These are phyloP conservation scores for Drosophila lacicola DNA, from an alignment of 2,888 invertebrate species.

Conservation along the genomic window DNA sequence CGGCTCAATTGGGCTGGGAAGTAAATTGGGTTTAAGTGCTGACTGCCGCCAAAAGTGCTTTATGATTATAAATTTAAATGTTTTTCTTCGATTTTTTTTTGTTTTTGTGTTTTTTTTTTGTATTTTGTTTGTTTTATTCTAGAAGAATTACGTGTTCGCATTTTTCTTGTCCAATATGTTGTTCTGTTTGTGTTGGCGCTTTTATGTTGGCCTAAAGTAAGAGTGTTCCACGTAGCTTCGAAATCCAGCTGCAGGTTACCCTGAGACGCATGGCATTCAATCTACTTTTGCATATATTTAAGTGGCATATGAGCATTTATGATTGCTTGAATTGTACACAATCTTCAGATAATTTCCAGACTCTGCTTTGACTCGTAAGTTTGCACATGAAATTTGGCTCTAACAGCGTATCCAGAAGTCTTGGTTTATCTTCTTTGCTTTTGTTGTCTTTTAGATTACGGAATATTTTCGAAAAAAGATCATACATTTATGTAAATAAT, in stretches of 20 bases:
- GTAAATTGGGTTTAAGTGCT: conserved; percentile 35
- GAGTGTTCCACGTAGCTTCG: conserved; percentile 60
- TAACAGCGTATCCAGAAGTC: conserved; percentile 32
- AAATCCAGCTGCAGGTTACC: conserved; percentile 44
- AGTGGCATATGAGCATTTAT: conserved; percentile 3
- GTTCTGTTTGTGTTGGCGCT: conserved; percentile 55
- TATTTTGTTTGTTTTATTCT: conserved; percentile 34
- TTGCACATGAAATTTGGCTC: conserved; percentile 29
- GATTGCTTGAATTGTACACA: conserved; percentile 7
- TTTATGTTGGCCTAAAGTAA: conserved; percentile 65
- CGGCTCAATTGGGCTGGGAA: conserved; percentile 47
- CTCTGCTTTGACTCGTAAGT: conserved; percentile 29
- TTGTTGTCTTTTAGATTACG: conserved; percentile 13
- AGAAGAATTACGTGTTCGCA: conserved; percentile 49
- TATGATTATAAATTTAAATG: conserved; percentile 43
- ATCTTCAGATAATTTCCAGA: conserved; percentile 19
- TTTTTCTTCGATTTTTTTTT: conserved; percentile 13
- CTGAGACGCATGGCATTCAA: conserved; percentile 25
- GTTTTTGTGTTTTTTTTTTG: conserved; percentile 1
- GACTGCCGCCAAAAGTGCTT: conserved; percentile 45
- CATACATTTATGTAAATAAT: conserved; percentile 32
- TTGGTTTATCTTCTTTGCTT: conserved; percentile 4
- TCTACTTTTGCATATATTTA: conserved; percentile 9
- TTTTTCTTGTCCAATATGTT: conserved; percentile 48
- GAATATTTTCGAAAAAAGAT: conserved; percentile 18